Conservation (phyloP, 2,797 vertebrate species). For the Sebastes minor region DNA sequence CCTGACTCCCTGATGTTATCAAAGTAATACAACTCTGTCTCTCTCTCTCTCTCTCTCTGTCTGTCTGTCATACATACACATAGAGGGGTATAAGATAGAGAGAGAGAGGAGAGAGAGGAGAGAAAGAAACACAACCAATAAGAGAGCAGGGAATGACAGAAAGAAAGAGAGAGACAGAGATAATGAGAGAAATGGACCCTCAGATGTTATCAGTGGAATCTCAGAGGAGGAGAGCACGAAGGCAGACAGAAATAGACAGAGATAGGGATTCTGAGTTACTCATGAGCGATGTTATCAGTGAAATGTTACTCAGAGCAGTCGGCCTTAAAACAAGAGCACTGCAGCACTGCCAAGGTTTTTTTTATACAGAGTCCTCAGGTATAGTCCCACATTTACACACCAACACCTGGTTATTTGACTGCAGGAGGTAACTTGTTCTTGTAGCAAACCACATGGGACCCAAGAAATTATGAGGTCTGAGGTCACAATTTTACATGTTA, state of each 20-base stretch:
- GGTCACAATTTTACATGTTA: not conserved
- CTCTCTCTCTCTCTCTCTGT: not conserved
- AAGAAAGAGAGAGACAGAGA: not conserved
- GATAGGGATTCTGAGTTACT: constrained; percentile 20
- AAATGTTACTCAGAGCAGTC: constrained; percentile 46
- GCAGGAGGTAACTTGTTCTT: not conserved
- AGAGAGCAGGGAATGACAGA: not conserved
- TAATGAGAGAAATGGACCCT: constrained; percentile 1
- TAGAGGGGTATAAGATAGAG: not conserved
- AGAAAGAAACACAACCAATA: not conserved
- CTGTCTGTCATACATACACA: not conserved
- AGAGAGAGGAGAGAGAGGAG: not conserved
- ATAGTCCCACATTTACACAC: not conserved
- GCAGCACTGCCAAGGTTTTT: constrained; percentile 11
- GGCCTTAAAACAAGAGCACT: constrained; percentile 37
- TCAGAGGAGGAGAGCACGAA: constrained; percentile 20
- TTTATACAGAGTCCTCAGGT: constrained; percentile 8
- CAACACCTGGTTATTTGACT: not conserved
- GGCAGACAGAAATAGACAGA: constrained; percentile 16
- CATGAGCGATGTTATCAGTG: constrained; percentile 54
- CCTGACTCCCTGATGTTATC: constrained; percentile 57
- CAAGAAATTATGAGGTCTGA: not conserved
- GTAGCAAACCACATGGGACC: not conserved
- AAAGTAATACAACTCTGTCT: constrained; percentile 24
- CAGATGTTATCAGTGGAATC: constrained; percentile 20